phyloP scores from a whole-genome alignment of 2,113 vertebrate genomes.

The Vulpes lagopus region DNA sequence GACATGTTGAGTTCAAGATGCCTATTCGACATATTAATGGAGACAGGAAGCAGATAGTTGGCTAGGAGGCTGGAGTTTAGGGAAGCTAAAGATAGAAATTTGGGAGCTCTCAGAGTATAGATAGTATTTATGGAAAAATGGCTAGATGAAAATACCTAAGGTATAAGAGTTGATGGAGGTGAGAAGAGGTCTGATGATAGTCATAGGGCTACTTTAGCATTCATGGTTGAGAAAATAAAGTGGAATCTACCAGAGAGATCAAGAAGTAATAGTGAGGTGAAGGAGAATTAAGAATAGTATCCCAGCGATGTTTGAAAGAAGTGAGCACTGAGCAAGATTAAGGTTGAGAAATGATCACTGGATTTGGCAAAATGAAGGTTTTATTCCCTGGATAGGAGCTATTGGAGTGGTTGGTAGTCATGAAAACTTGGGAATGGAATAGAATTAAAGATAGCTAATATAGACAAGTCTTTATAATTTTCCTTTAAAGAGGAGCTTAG shows the following conservation, averaged over 20 bases:
- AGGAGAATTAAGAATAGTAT: not conserved
- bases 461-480: not conserved
- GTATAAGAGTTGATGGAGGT: not conserved
- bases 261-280: not conserved
- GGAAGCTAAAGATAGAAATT: not conserved
- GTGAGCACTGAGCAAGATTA: not conserved
- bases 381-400: not conserved
- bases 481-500: not conserved
- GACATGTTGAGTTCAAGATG: not conserved
- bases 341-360: not conserved
- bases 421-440: not conserved
- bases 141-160: not conserved
- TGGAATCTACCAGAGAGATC: not conserved
- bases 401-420: not conserved
- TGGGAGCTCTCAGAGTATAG: not conserved
- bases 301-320: not conserved
- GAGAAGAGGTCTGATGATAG: not conserved
- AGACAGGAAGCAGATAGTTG: not conserved
- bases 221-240: not conserved
- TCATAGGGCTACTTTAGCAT: not conserved
- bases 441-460: conserved; percentile 3
- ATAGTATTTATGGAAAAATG: not conserved
- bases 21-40: not conserved
- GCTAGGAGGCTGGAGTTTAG: not conserved
- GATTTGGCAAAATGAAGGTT: not conserved